Evolutionary conservation across 2,113 vertebrate genomes (phyloP), one percentile per base, ranked within the genome.

Genomic region (Pedetes capensis): DNA sequence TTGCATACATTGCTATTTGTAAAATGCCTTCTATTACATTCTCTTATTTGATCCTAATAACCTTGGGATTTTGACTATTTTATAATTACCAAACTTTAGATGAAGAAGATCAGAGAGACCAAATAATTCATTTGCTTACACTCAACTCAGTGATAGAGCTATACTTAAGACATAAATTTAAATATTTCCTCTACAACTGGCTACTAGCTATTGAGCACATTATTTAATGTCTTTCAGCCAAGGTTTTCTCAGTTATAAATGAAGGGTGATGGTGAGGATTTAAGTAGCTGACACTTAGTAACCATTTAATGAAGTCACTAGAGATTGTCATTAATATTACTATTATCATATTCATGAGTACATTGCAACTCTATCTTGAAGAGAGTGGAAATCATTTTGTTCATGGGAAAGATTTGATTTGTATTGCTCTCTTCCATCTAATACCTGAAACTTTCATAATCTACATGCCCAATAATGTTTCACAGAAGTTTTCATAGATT

Each of bases 1-100:
- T 71, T 90, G 29, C 22, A 85, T 27, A 68, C 29, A n/a, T 42
- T 79, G 18, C 4, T 81, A 39, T 63, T 92, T 80, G 91, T 2
- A 64, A 85, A 79, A 59, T 7, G 39, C 32, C 64, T 81, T 55
- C 42, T 69, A 22, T 75, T 75, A 29, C 12, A 47, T 64, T 89
- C 27, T 74, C 37, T 88, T 85, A 37, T 86, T 59, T 86, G n/a
- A 95, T 95, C 64, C 44, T 39, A 83, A 53, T 90, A 83, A 80
- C 23, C 47, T 68, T 83, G 18, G 6, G 4, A 51, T 78, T 75
- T 93, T 61, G 39, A 1, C 68, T 91, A 91, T 78, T 68, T 59
- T 59, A 47, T 59, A 80, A 64, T 82, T 78, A 14, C 1, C 27
- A 44, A 32, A 5, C 37, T 94, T 74, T 6, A 88, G 57, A 49